Conservation (phyloP, 2,113 vertebrate species). For the Etia nguti region DNA sequence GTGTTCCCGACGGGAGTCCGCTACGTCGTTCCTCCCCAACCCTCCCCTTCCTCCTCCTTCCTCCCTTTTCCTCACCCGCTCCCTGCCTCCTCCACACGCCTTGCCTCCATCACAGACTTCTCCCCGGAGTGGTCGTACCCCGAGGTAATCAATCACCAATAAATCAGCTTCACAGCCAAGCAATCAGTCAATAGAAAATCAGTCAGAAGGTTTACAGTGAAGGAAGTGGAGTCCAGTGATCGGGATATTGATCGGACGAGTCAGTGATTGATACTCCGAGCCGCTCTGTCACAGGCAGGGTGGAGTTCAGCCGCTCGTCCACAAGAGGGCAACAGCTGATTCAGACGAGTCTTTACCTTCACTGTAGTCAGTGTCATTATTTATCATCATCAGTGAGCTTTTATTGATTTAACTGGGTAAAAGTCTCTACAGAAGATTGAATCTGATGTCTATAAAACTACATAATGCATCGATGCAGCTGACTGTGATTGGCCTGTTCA, state of each 20-base stretch:
- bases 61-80: conserved; percentile 47
- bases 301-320: neutral
- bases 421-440: neutral
- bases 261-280: neutral
- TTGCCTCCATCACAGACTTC: conserved; percentile 83
- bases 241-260: neutral
- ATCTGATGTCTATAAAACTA: accelerated
- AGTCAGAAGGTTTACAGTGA: neutral
- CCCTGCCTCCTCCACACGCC: conserved; percentile 28
- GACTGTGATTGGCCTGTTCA: neutral
- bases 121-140: conserved; percentile 91
- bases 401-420: neutral
- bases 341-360: accelerated
- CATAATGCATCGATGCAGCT: accelerated
- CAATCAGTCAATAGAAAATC: accelerated
- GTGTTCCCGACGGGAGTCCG: conserved; percentile 50
- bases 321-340: neutral
- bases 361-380: neutral
- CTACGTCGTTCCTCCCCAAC: conserved; percentile 60
- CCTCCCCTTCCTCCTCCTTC: conserved; percentile 59
- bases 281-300: neutral
- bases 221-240: neutral
- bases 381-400: neutral
- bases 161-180: neutral
- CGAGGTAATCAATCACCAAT: conserved; percentile 67